Conservation (phyloP, 1,140 invertebrate genomes). For the Limonius californicus region DNA sequence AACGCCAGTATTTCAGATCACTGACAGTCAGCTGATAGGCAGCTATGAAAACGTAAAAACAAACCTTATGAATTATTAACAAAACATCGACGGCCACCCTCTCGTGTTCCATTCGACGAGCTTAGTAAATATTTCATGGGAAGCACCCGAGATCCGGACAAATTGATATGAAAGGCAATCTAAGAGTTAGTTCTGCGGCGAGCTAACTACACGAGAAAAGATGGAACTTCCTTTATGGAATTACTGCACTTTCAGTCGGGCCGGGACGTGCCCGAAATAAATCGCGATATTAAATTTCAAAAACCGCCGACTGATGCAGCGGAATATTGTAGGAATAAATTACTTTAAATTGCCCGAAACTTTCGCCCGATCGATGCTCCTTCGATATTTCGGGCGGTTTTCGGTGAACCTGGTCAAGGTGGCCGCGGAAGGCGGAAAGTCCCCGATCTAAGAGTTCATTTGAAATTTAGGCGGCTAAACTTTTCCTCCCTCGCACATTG, state of each 20-base stretch:
- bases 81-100: not conserved
- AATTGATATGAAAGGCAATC: not conserved
- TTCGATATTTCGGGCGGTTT: not conserved
- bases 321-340: not conserved
- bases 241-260: not conserved
- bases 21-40: not conserved
- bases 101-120: not conserved
- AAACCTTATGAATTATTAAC: not conserved
- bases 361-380: not conserved
- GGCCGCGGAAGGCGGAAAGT: too few relatives aligned
- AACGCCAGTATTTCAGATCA: too few relatives aligned
- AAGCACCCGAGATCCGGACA: not conserved
- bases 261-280: not conserved
- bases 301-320: not conserved
- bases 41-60: not conserved
- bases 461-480: too few relatives aligned
- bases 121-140: conserved; percentile 1
- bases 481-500: too few relatives aligned
- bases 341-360: not conserved
- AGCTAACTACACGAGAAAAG: not conserved
- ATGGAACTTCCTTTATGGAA: not conserved
- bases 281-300: conserved; percentile 1
- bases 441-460: too few relatives aligned
- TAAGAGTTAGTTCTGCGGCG: not conserved
- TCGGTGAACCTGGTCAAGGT: not conserved